These are phyloP conservation scores for Hippopotamus amphibius DNA, from an alignment of 2,113 vertebrate genomes.

Conservation along the genomic window DNA sequence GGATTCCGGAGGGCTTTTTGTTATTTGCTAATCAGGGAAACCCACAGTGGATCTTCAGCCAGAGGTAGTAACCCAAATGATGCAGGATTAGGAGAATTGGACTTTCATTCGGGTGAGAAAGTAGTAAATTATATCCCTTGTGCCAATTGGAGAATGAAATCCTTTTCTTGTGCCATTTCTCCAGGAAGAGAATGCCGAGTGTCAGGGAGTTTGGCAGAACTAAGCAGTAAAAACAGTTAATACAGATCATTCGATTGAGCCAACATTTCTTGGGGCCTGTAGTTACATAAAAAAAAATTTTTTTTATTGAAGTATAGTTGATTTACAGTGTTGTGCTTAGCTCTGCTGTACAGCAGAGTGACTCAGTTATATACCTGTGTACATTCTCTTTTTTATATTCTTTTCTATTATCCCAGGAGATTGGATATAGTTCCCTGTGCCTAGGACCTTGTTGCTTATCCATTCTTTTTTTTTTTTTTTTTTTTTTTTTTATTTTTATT, in stretches of 20 bases:
- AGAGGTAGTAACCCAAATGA: neutral
- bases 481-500: too few relatives aligned
- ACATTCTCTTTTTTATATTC: too few relatives aligned
- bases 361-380: too few relatives aligned
- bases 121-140: constrained; percentile 5
- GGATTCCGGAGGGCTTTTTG: neutral
- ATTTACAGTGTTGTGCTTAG: too few relatives aligned
- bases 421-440: too few relatives aligned
- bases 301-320: neutral
- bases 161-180: neutral
- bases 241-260: neutral
- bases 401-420: too few relatives aligned
- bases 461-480: too few relatives aligned
- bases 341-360: too few relatives aligned
- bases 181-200: neutral
- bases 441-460: too few relatives aligned
- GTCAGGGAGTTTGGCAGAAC: constrained; percentile 39
- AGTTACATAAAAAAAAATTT: too few relatives aligned
- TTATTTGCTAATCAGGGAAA: neutral
- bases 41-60: neutral
- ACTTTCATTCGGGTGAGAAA: neutral
- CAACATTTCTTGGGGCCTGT: neutral
- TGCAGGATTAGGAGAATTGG: neutral
- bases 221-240: neutral
- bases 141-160: neutral